Evolutionary conservation across 2,888 invertebrate genomes (phyloP).

Genomic region (Enchytraeus crypticus): DNA sequence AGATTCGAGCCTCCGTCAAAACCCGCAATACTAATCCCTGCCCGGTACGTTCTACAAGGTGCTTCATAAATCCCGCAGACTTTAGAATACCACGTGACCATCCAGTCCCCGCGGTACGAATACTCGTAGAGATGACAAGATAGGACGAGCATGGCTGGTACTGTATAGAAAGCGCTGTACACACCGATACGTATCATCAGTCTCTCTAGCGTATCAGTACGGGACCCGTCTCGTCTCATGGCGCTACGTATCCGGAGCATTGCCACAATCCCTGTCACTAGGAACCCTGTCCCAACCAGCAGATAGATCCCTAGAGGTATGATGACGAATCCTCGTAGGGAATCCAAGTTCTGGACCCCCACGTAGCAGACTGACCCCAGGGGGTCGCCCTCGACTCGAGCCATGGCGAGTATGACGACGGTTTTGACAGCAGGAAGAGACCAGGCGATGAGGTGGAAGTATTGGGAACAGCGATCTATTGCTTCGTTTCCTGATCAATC

Average conservation of each 20-base stretch:
- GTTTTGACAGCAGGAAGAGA: constrained; percentile 90
- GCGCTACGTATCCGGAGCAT: constrained; percentile 90
- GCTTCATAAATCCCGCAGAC: constrained; percentile 19
- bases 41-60: constrained; percentile 13
- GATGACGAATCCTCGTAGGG: constrained; percentile 79
- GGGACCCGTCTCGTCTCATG: constrained; percentile 71
- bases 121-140: constrained; percentile 91
- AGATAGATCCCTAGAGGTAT: constrained; percentile 82
- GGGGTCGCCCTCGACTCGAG: constrained; percentile 66
- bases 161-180: constrained; percentile 88
- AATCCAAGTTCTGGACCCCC: constrained; percentile 64
- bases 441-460: constrained; percentile 96
- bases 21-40: too few species aligned
- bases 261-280: constrained; percentile 87
- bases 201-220: constrained; percentile 86
- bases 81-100: constrained; percentile 57
- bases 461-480: constrained; percentile 90
- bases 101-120: constrained; percentile 80
- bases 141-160: constrained; percentile 84
- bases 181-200: constrained; percentile 83
- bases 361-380: constrained; percentile 73
- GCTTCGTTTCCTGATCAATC: constrained; percentile 80
- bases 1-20: too few species aligned
- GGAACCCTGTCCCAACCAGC: constrained; percentile 80
- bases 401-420: constrained; percentile 85